These are phyloP conservation scores for Luidia sarsii DNA, from an alignment of 53 echinoderm and acorn worm genomes.

Conservation along the genomic window DNA sequence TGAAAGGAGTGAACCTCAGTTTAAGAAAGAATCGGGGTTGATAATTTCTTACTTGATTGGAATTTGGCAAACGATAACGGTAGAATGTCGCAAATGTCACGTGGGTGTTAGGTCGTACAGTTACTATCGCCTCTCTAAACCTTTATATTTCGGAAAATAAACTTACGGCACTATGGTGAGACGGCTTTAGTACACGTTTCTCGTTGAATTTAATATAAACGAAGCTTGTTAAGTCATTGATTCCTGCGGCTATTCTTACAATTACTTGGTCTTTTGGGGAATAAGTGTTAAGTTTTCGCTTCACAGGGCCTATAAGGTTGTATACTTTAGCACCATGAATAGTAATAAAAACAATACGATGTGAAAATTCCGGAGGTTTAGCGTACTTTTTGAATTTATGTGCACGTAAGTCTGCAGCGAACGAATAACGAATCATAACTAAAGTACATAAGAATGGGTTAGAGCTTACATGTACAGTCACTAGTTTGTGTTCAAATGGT, in stretches of 20 bases:
- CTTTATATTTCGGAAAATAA: neutral
- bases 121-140: neutral
- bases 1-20: neutral
- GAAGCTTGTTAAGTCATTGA: neutral
- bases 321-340: constrained; percentile 12
- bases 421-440: constrained; percentile 6
- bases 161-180: neutral
- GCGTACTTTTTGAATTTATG: neutral
- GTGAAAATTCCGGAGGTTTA: neutral
- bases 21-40: neutral
- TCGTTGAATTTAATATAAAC: neutral
- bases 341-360: constrained; percentile 3
- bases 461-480: neutral
- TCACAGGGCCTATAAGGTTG: neutral
- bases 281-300: neutral
- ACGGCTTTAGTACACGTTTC: constrained; percentile 3
- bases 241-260: neutral
- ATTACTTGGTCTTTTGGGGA: neutral
- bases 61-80: neutral
- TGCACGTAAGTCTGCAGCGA: neutral
- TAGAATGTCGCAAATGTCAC: neutral
- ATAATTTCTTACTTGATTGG: neutral
- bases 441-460: too few species aligned
- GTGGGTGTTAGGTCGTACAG: neutral
- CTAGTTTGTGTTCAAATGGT: neutral